Base-by-base conservation (phyloP, 1,140 invertebrate genomes). In the Spodoptera frugiperda region DNA sequence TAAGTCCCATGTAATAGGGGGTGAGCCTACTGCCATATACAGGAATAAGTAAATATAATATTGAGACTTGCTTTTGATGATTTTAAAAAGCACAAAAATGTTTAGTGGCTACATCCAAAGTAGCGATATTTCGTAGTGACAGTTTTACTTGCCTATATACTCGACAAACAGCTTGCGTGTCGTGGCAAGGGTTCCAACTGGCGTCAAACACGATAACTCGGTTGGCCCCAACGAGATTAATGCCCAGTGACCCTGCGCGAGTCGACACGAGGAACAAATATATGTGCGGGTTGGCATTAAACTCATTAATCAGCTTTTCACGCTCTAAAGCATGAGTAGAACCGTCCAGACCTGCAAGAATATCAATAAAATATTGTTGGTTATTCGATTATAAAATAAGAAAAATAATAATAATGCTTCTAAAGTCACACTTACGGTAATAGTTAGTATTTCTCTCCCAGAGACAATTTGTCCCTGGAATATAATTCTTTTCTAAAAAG, bases 111-210 rank as follows among this genome's bases (percentile, higher is more conserved):
- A 5, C 6, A 39, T 39, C 33, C 1, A 6, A 39, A 39, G 33
- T 39, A 25, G 2, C 25, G 25, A 25, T 4, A 25, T 25, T 25
- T 25, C 25, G 25, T 25, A 25, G 25, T 25, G 5, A 25, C 25
- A 25, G 25, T 25, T 25, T 25, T 75, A 30, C 33, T 81, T 80
- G 96, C 90, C 98, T 96, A 91, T 99, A 99, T 48, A 99, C 98
- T 84, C 99, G 95, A 92, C 99, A 99, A 1, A 99, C 98, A 65
- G 99, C 99, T 94, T 99, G 99, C 1, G 98, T 99, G 89, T 99
- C 99, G 90, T 99, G 99, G 88, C 99, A 99, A n/a, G 99, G 99
- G 95, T 99, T 99, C 99, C 99, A 99, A 3, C 98, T 99, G 48
- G 99, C 99, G 94, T 99, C 99, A 86, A 99, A 97, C 39, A 99